Evolutionary conservation across 30 jellyfish, hydroid and myxozoan genomes (phyloP).

Genomic region (Nemopilema nomurai): DNA sequence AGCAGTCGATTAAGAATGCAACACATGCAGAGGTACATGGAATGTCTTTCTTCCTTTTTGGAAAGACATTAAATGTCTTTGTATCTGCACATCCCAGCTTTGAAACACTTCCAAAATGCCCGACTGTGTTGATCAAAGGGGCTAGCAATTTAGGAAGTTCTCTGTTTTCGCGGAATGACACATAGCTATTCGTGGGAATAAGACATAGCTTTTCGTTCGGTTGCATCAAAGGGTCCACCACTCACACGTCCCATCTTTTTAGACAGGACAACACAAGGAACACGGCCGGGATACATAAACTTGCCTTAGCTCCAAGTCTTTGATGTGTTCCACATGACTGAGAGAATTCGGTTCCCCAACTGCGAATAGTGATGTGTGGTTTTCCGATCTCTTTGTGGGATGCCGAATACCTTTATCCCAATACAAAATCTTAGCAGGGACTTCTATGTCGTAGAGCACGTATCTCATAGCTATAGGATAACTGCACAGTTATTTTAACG

Average conservation of each 20-base stretch:
- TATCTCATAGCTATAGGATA: neutral
- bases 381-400: conserved; percentile 8
- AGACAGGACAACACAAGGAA: conserved; percentile 4
- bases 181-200: neutral
- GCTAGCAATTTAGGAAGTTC: too few species aligned
- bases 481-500: neutral
- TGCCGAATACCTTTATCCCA: conserved; percentile 12
- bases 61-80: too few species aligned
- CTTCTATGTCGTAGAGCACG: neutral
- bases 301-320: conserved; percentile 29
- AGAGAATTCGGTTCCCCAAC: neutral
- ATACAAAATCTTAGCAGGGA: conserved; percentile 14
- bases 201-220: neutral
- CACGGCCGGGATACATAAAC: conserved; percentile 41
- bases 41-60: too few species aligned
- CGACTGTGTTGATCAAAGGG: too few species aligned
- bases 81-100: too few species aligned
- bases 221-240: conserved; percentile 1
- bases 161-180: too few species aligned
- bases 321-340: conserved; percentile 41
- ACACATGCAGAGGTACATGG: too few species aligned
- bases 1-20: too few species aligned
- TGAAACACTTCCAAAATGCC: too few species aligned
- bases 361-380: conserved; percentile 26
- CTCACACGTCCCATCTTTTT: neutral